phyloP scores from a whole-genome alignment of 2,888 invertebrate species.

The Drosophila nr. medialis region DNA sequence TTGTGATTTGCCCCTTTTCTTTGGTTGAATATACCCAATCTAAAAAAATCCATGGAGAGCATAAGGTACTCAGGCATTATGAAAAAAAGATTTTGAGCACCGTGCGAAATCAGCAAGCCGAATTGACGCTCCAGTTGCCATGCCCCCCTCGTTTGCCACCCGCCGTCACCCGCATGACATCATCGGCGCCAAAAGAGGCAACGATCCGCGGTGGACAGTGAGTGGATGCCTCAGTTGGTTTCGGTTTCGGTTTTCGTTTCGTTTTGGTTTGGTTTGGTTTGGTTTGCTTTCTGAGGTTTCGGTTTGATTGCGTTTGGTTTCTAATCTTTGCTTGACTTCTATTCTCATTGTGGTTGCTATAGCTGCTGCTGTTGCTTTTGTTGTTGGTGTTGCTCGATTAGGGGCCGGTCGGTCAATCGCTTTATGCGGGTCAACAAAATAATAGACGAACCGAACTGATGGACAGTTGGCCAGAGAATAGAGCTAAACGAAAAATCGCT shows the following conservation, averaged over 20 bases:
- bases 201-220: conserved; percentile 56
- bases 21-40: conserved; percentile 4
- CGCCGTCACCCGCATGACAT: conserved; percentile 57
- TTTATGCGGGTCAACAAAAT: conserved; percentile 51
- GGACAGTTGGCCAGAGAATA: conserved; percentile 1
- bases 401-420: conserved; percentile 46
- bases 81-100: conserved; percentile 56
- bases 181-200: conserved; percentile 59
- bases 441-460: not conserved
- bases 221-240: conserved; percentile 53
- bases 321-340: conserved; percentile 32
- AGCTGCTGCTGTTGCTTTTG: conserved; percentile 12
- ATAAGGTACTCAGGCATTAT: conserved; percentile 32
- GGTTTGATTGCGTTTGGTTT: conserved; percentile 51
- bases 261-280: conserved; percentile 10
- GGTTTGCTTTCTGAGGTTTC: conserved; percentile 52
- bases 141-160: not conserved
- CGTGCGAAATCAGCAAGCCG: conserved; percentile 65
- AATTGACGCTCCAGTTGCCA: conserved; percentile 50
- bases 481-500: conserved; percentile 27
- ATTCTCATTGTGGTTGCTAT: not conserved
- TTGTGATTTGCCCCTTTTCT: not conserved
- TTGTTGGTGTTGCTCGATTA: conserved; percentile 29
- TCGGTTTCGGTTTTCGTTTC: conserved; percentile 26
- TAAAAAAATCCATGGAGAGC: not conserved